A percentile compares a stretch with the other conserved stretches of the same genome.
Evolutionary conservation across 2,113 vertebrate genomes (phyloP).

Genomic region (Paracanthobrama guichenoti): DNA sequence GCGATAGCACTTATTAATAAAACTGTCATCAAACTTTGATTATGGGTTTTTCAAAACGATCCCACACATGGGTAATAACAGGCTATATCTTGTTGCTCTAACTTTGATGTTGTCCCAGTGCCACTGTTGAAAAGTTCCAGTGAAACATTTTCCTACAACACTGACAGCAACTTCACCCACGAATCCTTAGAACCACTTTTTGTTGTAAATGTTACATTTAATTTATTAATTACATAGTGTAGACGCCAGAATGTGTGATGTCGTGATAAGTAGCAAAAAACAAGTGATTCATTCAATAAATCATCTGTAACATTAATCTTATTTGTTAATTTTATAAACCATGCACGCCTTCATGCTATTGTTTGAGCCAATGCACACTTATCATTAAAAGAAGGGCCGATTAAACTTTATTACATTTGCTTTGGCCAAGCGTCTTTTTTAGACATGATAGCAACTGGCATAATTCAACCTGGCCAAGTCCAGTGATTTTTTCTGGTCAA

Average conservation of each 20-base stretch:
- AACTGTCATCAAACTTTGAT: conserved; percentile 39
- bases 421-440: conserved; percentile 31
- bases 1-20: conserved; percentile 35
- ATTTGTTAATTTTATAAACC: background rate
- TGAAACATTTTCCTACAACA: conserved; percentile 13
- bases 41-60: conserved; percentile 18
- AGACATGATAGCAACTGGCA: background rate
- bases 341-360: background rate
- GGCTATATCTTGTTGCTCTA: conserved; percentile 5
- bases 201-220: conserved; percentile 11
- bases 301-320: background rate
- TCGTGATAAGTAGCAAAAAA: background rate
- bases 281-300: conserved; percentile 13
- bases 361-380: conserved; percentile 17
- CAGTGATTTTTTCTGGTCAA: conserved; percentile 37
- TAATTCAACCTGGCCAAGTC: conserved; percentile 17
- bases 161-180: conserved; percentile 22
- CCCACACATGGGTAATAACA: conserved; percentile 42
- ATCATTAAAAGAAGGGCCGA: conserved; percentile 16
- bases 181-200: background rate
- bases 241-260: background rate
- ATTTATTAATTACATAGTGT: background rate
- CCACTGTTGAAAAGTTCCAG: background rate
- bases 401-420: conserved; percentile 43
- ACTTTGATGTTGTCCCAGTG: background rate